These are phyloP conservation scores for Nymphalis c-album DNA, from an alignment of 2,888 invertebrate species.

Conservation along the genomic window DNA sequence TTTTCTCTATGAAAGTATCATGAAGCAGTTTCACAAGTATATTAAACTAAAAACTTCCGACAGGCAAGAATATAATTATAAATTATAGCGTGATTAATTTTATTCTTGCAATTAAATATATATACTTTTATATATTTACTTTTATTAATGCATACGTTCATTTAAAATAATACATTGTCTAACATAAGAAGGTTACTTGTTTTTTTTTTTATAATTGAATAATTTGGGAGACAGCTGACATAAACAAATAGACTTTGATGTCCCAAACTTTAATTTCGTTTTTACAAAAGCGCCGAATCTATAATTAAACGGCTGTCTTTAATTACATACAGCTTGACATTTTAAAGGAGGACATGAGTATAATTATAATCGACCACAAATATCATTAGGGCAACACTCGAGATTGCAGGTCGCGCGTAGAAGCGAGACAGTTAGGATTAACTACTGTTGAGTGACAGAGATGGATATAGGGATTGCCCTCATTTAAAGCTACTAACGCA, in stretches of 20 bases:
- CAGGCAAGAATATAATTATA: background rate
- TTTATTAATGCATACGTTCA: too few species aligned
- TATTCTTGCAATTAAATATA: background rate
- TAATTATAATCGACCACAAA: constrained; percentile 79
- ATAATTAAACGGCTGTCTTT: constrained; percentile 67
- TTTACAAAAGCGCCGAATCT: constrained; percentile 60
- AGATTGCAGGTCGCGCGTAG: constrained; percentile 63
- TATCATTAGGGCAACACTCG: constrained; percentile 78
- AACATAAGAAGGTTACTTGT: too few species aligned
- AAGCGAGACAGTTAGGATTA: constrained; percentile 51
- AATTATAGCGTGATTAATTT: background rate
- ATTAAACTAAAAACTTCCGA: constrained; percentile 5
- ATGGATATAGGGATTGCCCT: constrained; percentile 70
- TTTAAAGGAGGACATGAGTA: constrained; percentile 78
- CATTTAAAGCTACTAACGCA: constrained; percentile 56
- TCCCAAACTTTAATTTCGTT: constrained; percentile 15
- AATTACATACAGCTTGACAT: constrained; percentile 80
- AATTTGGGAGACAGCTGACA: background rate
- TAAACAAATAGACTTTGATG: constrained; percentile 19
- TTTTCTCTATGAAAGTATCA: background rate
- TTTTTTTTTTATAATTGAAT: background rate
- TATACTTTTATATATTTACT: background rate
- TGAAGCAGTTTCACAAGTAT: background rate
- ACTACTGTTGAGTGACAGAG: constrained; percentile 57
- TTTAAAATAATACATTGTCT: too few species aligned